phyloP scores from a whole-genome alignment of 2,797 vertebrate species.

The Loris lydekkerianus region DNA sequence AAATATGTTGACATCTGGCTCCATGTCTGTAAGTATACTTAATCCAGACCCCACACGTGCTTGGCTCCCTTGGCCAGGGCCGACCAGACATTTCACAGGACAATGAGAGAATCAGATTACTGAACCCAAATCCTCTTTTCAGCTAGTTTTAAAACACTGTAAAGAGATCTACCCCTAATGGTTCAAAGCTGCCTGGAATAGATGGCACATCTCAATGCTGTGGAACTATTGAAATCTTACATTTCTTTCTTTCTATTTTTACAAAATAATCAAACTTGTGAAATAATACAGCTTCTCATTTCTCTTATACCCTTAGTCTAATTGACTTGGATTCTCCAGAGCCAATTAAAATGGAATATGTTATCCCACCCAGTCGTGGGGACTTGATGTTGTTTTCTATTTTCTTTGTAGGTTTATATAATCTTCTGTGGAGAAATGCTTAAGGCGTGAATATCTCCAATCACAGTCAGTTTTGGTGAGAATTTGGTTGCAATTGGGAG shows the following conservation, averaged over 20 bases:
- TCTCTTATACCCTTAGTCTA: conserved; percentile 57
- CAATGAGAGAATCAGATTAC: background rate
- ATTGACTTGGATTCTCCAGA: conserved; percentile 72
- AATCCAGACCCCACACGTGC: background rate
- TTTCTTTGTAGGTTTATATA: conserved; percentile 66
- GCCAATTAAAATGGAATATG: conserved; percentile 72
- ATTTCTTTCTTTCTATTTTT: conserved; percentile 67
- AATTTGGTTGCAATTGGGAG: background rate
- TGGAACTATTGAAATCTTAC: conserved; percentile 64
- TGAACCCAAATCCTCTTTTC: background rate
- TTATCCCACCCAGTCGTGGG: conserved; percentile 27
- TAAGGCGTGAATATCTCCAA: background rate
- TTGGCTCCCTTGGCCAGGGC: background rate
- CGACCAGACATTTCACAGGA: background rate
- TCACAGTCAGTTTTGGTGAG: conserved; percentile 11
- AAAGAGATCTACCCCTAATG: conserved; percentile 11
- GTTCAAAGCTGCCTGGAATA: conserved; percentile 5
- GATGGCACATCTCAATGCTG: conserved; percentile 19
- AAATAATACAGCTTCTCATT: conserved; percentile 66
- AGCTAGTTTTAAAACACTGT: conserved; percentile 39
- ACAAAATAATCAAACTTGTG: conserved; percentile 68
- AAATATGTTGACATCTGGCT: background rate
- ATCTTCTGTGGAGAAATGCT: conserved; percentile 25
- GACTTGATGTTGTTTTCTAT: conserved; percentile 40
- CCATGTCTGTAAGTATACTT: background rate